Conservation (phyloP, 2,888 invertebrate species). For the Aporophyla nigra region DNA sequence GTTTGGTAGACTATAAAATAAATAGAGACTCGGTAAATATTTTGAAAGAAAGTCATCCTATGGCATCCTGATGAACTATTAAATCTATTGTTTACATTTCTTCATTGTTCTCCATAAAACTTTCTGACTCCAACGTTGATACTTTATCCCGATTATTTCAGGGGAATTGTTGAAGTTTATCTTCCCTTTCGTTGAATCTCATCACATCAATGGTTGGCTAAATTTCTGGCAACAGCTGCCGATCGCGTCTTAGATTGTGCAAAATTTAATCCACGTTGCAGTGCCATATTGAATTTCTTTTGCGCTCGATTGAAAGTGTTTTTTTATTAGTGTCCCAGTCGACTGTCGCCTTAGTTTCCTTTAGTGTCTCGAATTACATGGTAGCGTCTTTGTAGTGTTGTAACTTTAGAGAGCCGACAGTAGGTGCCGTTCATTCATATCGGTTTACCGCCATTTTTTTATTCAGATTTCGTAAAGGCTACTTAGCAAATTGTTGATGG, state of each 20-base stretch:
- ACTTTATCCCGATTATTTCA: constrained; percentile 71
- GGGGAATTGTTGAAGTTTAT: constrained; percentile 74
- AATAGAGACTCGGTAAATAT: constrained; percentile 56
- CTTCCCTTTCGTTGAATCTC: constrained; percentile 76
- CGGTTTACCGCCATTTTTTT: constrained; percentile 79
- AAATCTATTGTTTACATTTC: constrained; percentile 60
- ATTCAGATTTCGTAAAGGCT: constrained; percentile 65
- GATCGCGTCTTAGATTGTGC: constrained; percentile 86
- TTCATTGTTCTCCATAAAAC: constrained; percentile 56
- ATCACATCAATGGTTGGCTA: constrained; percentile 80
- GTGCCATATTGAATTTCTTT: constrained; percentile 88
- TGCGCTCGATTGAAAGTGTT: constrained; percentile 86
- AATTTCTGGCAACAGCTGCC: constrained; percentile 88
- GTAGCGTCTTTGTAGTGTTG: constrained; percentile 86
- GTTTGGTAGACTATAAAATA: constrained; percentile 55
- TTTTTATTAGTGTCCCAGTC: constrained; percentile 85
- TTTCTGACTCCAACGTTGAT: constrained; percentile 44
- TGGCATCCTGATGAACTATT: constrained; percentile 47
- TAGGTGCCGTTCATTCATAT: constrained; percentile 82
- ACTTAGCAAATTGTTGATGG: constrained; percentile 79
- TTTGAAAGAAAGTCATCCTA: constrained; percentile 39
- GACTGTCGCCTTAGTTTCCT: constrained; percentile 88
- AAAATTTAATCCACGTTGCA: constrained; percentile 89
- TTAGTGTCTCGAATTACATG: constrained; percentile 87
- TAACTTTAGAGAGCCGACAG: constrained; percentile 79